A percentile compares a stretch with the other conserved stretches of the same genome.
Evolutionary conservation across 2,113 vertebrate genomes (phyloP).

Genomic region (Cariama cristata): DNA sequence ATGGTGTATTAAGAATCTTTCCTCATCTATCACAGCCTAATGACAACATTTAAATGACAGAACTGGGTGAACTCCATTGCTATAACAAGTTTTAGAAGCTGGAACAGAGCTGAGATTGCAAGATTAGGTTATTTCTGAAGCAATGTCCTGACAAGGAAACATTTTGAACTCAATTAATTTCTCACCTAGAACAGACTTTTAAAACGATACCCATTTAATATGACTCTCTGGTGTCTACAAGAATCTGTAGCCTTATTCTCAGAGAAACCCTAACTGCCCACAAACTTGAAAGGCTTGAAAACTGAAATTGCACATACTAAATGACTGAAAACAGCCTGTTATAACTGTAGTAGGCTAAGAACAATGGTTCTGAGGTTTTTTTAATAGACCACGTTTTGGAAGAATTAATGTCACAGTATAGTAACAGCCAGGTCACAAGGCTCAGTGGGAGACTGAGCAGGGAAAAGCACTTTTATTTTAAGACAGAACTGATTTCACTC

Average conservation of each 20-base stretch:
- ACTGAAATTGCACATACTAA: neutral
- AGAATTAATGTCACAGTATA: neutral
- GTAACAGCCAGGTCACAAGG: neutral
- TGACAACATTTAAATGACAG: slow-evolving; percentile 45
- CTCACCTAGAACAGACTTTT: slow-evolving; percentile 43
- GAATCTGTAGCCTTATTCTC: neutral
- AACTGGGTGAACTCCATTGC: slow-evolving; percentile 4
- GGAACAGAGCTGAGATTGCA: slow-evolving; percentile 16
- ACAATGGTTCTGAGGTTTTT: neutral
- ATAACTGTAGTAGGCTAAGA: neutral
- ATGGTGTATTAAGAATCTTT: neutral
- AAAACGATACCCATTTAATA: slow-evolving; percentile 14
- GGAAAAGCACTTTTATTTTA: neutral
- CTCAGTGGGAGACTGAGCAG: neutral
- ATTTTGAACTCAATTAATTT: slow-evolving; percentile 71
- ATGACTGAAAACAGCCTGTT: neutral
- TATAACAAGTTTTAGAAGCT: slow-evolving; percentile 22
- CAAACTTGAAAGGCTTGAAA: neutral
- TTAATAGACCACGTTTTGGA: neutral
- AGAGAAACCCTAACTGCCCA: neutral
- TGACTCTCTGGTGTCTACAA: neutral
- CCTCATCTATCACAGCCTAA: slow-evolving; percentile 40
- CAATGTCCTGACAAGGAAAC: slow-evolving; percentile 60
- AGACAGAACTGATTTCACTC: neutral
- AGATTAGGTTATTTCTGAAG: slow-evolving; percentile 59